A percentile compares a stretch with the other conserved stretches of the same genome.
These are phyloP conservation scores for Philereme transversata DNA, from an alignment of 2,888 invertebrate genomes.

Conservation along the genomic window DNA sequence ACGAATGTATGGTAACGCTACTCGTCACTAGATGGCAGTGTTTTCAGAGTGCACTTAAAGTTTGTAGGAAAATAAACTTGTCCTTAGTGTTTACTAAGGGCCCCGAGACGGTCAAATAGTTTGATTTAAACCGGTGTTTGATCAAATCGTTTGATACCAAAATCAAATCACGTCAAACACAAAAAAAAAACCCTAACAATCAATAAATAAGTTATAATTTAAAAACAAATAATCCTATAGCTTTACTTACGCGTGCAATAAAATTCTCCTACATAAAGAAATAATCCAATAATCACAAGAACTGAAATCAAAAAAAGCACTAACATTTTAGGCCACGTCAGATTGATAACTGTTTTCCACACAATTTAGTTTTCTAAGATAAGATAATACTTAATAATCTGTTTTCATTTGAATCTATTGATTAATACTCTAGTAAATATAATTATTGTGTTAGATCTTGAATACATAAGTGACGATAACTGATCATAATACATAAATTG, in stretches of 20 bases:
- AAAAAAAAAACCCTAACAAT: background rate
- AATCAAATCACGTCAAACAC: no score
- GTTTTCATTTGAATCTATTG: background rate
- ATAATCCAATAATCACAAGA: slow-evolving; percentile 8
- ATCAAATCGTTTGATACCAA: no score
- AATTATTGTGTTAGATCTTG: no score
- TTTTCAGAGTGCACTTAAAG: background rate
- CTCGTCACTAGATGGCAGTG: slow-evolving; percentile 1
- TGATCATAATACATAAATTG: no score
- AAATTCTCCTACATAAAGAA: slow-evolving; percentile 6
- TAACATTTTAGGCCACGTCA: slow-evolving; percentile 6
- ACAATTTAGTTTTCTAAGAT: background rate
- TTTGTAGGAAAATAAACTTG: background rate
- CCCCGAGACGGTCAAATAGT: no score
- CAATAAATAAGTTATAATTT: no score
- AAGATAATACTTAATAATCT: slow-evolving; percentile 4
- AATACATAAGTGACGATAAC: no score
- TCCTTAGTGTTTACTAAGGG: no score
- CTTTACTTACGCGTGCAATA: slow-evolving; percentile 5
- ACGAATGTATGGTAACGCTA: background rate
- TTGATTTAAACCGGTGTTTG: no score
- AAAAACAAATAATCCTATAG: no score
- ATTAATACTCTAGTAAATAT: background rate
- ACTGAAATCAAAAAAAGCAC: slow-evolving; percentile 11
- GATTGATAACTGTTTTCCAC: slow-evolving; percentile 1